Evolutionary conservation across 2,113 vertebrate genomes (phyloP).

Genomic region (Numida meleagris): DNA sequence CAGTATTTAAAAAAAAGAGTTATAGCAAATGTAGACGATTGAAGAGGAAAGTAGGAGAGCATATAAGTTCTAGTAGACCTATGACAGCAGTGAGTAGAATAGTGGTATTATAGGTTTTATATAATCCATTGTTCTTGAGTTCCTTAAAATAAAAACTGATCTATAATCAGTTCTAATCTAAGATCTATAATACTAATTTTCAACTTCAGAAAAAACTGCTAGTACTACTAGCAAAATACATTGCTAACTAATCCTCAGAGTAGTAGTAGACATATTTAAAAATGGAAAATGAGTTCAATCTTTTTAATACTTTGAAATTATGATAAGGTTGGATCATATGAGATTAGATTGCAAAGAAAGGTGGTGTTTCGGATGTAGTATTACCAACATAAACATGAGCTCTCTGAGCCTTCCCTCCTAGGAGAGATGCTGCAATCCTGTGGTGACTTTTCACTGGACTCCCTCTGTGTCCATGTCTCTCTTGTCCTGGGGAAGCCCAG

Average conservation of each 20-base stretch:
- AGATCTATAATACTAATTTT: not conserved
- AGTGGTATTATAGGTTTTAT: not conserved
- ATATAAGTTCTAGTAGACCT: not conserved
- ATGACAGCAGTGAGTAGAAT: not conserved
- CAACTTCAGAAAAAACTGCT: not conserved
- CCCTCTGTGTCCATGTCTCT: not conserved
- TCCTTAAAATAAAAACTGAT: not conserved
- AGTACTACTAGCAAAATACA: not conserved
- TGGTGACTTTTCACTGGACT: not conserved
- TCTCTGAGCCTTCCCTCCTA: not conserved
- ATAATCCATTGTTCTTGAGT: not conserved
- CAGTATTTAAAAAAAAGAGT: not conserved
- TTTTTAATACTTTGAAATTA: not conserved
- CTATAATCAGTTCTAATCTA: no score
- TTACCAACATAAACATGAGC: not conserved
- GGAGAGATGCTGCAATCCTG: not conserved
- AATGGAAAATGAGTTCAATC: not conserved
- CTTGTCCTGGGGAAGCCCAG: not conserved
- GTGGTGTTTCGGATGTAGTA: not conserved
- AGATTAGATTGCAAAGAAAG: not conserved
- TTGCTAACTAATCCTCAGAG: not conserved
- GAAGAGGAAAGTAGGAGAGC: not conserved
- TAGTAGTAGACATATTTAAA: not conserved
- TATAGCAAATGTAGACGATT: not conserved
- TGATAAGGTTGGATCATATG: not conserved